Conservation (phyloP, 2,797 vertebrate genomes). For the Anas capensis region DNA sequence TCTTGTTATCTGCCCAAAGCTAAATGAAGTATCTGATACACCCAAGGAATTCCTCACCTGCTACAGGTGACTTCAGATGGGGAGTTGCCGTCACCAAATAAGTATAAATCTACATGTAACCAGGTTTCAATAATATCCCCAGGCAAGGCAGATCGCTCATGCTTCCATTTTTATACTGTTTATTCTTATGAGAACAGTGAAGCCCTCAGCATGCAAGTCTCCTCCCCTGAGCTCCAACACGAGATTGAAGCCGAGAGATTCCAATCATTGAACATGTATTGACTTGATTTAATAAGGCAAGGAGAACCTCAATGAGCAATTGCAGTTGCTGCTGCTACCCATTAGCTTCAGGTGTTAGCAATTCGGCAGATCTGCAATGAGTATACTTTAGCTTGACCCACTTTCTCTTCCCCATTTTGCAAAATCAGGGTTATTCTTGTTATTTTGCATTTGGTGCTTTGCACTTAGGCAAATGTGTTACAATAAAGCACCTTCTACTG, state of each 20-base stretch:
- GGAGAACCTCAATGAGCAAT: not conserved
- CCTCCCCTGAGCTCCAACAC: constrained; percentile 2
- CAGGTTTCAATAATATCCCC: not conserved
- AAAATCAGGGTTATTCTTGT: not conserved
- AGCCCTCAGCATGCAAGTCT: not conserved
- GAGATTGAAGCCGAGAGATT: constrained; percentile 10
- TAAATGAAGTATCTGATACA: constrained; percentile 62
- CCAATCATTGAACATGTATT: constrained; percentile 46
- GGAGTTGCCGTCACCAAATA: constrained; percentile 42
- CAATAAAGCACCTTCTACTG: not conserved
- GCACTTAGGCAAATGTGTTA: not conserved
- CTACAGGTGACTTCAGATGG: constrained; percentile 49
- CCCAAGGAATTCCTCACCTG: constrained; percentile 64
- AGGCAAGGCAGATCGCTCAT: not conserved
- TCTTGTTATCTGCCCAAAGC: constrained; percentile 57
- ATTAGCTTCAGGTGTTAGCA: not conserved
- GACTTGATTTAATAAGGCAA: constrained; percentile 39
- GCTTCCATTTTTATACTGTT: not conserved
- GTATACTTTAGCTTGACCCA: not conserved
- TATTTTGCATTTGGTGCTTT: not conserved
- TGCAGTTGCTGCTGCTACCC: not conserved
- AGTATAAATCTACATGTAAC: not conserved
- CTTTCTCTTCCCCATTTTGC: not conserved
- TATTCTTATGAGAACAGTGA: not conserved
- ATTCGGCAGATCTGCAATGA: not conserved